Conservation (phyloP, 2,888 invertebrate species). For the Scaeva pyrastri region DNA sequence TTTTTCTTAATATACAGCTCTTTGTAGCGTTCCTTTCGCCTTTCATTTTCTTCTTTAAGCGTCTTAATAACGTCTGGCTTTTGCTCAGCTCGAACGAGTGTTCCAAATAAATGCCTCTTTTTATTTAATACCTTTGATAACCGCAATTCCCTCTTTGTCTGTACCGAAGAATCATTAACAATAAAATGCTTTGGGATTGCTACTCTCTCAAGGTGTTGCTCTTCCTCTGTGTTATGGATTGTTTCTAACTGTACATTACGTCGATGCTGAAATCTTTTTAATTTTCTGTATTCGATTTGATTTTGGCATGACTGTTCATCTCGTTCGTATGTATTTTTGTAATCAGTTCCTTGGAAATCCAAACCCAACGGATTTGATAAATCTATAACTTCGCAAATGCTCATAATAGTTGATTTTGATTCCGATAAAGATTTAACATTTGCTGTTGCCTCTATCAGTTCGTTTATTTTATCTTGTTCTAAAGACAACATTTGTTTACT, state of each 20-base stretch:
- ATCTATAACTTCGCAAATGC: slow-evolving; percentile 81
- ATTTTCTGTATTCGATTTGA: slow-evolving; percentile 79
- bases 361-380: slow-evolving; percentile 81
- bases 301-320: slow-evolving; percentile 82
- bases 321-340: slow-evolving; percentile 80
- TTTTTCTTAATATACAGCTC: slow-evolving; percentile 79
- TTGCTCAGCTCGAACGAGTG: slow-evolving; percentile 79
- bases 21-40: slow-evolving; percentile 79
- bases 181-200: slow-evolving; percentile 77
- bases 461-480: slow-evolving; percentile 78
- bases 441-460: slow-evolving; percentile 81
- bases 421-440: slow-evolving; percentile 79
- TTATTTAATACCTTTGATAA: background rate
- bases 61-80: slow-evolving; percentile 79
- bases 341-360: slow-evolving; percentile 83
- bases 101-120: slow-evolving; percentile 66
- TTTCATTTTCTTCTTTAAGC: slow-evolving; percentile 77
- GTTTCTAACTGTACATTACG: slow-evolving; percentile 78
- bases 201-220: slow-evolving; percentile 78
- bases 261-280: slow-evolving; percentile 80
- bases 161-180: slow-evolving; percentile 30
- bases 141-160: background rate
- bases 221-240: slow-evolving; percentile 77
- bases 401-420: slow-evolving; percentile 79
- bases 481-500: slow-evolving; percentile 76